Evolutionary conservation across 2,888 invertebrate species (phyloP), one percentile per base, ranked within the genome.

Genomic region (Gastracanthus pulcherrimus): DNA sequence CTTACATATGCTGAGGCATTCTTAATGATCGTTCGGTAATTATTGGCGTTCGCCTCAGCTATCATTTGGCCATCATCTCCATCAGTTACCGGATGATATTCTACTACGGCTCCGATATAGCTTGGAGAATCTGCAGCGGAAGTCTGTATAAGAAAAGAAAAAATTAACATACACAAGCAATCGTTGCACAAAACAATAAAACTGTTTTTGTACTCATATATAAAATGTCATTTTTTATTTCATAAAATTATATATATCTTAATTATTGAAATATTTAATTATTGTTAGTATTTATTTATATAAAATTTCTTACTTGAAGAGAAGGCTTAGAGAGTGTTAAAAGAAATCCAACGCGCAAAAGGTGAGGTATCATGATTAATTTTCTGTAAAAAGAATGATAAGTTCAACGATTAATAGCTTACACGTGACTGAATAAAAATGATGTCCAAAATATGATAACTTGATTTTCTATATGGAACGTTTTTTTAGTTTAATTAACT

Each of bases 61-160:
- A 29, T 45, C 58, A 9, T 7, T 79, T 81, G 31, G 19, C 84
- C n/a, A 16, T 82, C 70, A 36, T 26, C 31, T n/a, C 36, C 76
- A 1, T 66, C n/a, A 86, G 83, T 16, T 82, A 83, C 69, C n/a
- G 83, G 82, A 71, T 82, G 38, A 80, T 84, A 89, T 76, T 89
- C 89, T 6, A 89, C 88, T 3, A 89, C 89, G 0, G 88, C 88
- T 3, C 85, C 89, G 19, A 78, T 71, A 67, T 89, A 89, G 29
- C 74, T 86, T n/a, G 74, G 23, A 3, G 69, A 74, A 5, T 58
- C 31, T 5, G 16, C 11, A 1, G n/a, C 16, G 7, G 66, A 55
- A 6, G 3, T 9, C 71, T 76, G 38, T 3, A 55, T 36, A 64
- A 36, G 48, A 64, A 23, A 3, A 34, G 41, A 41, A 16, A 11